Evolutionary conservation across 2,888 invertebrate species (phyloP), one percentile per base, ranked within the genome.

Genomic region (Parnassius apollo): DNA sequence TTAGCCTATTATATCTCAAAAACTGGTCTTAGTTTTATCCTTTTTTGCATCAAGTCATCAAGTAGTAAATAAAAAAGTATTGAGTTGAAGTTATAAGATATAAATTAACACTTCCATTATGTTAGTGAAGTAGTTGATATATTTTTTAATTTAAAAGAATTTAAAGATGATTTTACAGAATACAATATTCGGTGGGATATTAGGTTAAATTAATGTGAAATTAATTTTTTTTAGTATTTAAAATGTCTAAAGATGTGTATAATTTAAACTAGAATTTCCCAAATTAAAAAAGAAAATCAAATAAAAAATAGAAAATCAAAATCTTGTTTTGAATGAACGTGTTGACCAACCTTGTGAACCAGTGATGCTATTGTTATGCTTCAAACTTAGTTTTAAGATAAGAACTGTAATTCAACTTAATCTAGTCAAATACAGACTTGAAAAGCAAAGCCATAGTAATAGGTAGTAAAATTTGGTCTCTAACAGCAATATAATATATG

Each of bases 371-470:
- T 53, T 61, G 57, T 50, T 60, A 61, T 60, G 57, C 60, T 60
- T 57, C 60, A 48, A 57, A 57, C n/a, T 49, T 64, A 64, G 60
- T 53, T 48, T 52, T 64, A 60, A 59, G 56, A 56, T 59, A 56
- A 57, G 49, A 53, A 59, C 48, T 60, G 60, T 53, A 64, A 60
- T 63, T 42, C 51, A 59, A 56, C 22, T 60, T 57, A 64, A 57
- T 64, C 64, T 64, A 64, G 64, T 64, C 64, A 61, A 57, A 53
- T 53, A 53, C 52, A 42, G 54, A 42, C 54, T 45, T 42, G 48
- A 50, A 53, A 54, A 54, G 52, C 53, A 52, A 22, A 51, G 25
- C 35, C 35, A 54, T 56, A 51, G 61, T 55, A 55, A 58, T 50
- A 55, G 62, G 45, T 54, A 49, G 7, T 55, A 51, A 50, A n/a